These are phyloP conservation scores for Marcusenius ussheri DNA, from an alignment of 2,113 vertebrate genomes.

Conservation along the genomic window DNA sequence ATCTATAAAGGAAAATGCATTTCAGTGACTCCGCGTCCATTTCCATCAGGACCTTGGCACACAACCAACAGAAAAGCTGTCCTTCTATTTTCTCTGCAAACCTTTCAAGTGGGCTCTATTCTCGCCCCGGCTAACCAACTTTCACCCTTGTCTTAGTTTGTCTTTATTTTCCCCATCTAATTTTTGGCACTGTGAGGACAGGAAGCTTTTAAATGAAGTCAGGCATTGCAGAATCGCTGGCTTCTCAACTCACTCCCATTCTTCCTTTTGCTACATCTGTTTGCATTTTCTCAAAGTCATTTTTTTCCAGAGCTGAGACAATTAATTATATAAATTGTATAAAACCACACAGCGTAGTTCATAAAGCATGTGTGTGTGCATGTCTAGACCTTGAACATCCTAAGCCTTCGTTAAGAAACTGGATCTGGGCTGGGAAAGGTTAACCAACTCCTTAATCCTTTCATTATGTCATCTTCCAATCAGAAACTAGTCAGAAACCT, in stretches of 20 bases:
- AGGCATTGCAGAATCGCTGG: slow-evolving; percentile 29
- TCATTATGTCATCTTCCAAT: neutral
- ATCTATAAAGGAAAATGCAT: slow-evolving; percentile 8
- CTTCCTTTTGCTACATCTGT: slow-evolving; percentile 8
- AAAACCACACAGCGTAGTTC: neutral
- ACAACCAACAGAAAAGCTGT: neutral
- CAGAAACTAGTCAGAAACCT: neutral
- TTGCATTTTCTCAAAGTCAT: neutral
- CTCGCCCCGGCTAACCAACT: slow-evolving; percentile 50
- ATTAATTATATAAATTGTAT: neutral
- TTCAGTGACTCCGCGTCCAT: neutral
- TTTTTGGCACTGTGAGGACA: slow-evolving; percentile 39
- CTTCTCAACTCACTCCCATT: slow-evolving; percentile 19
- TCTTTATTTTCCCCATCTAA: slow-evolving; percentile 33
- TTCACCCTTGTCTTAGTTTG: slow-evolving; percentile 34
- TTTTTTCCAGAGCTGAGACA: neutral
- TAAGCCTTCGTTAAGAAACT: neutral
- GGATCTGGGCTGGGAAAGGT: neutral
- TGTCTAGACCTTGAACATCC: neutral
- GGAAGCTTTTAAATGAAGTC: slow-evolving; percentile 30
- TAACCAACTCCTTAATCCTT: neutral
- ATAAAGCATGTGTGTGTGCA: neutral
- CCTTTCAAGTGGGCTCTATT: slow-evolving; percentile 53
- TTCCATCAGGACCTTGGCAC: slow-evolving; percentile 1
- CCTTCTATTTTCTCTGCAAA: slow-evolving; percentile 35